Conservation (phyloP, 2,888 invertebrate genomes). For the Chymomyza fuscimana region DNA sequence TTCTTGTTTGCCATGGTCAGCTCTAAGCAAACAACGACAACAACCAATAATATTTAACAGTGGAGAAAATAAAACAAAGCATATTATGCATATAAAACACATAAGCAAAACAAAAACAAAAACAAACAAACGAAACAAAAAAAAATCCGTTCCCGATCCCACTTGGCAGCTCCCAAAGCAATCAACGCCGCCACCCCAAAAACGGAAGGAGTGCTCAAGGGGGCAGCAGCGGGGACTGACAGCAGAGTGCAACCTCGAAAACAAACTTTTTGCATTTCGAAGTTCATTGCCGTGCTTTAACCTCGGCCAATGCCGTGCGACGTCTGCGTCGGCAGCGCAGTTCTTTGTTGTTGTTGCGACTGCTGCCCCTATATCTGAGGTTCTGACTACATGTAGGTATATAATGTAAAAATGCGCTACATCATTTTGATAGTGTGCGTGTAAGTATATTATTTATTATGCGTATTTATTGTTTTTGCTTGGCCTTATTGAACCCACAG, state of each 20-base stretch:
- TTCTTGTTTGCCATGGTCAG: background rate
- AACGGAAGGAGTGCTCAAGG: background rate
- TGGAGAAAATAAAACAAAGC: background rate
- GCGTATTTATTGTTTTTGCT: too few species aligned
- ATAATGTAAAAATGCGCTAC: background rate
- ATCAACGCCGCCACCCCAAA: background rate
- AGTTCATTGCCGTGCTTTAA: constrained; percentile 66
- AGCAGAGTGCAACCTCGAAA: constrained; percentile 56
- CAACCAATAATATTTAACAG: constrained; percentile 13
- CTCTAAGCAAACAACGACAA: background rate
- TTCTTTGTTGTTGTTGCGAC: constrained; percentile 31
- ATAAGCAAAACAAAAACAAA: constrained; percentile 1
- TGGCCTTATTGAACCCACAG: too few species aligned
- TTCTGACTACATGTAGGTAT: background rate
- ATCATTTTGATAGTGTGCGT: background rate
- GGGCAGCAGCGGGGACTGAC: background rate
- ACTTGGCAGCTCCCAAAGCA: background rate
- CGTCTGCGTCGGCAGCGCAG: constrained; percentile 12
- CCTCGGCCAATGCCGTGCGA: constrained; percentile 35
- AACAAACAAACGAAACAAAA: background rate
- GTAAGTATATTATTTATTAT: too few species aligned
- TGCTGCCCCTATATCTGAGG: background rate
- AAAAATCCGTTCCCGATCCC: background rate
- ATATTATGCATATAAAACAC: background rate
- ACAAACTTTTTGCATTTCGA: constrained; percentile 54